Percentiles rank a stretch among this genome's conserved stretches.
These are phyloP conservation scores for Pseudorasbora parva DNA, from an alignment of 2,113 vertebrate species.

Conservation along the genomic window DNA sequence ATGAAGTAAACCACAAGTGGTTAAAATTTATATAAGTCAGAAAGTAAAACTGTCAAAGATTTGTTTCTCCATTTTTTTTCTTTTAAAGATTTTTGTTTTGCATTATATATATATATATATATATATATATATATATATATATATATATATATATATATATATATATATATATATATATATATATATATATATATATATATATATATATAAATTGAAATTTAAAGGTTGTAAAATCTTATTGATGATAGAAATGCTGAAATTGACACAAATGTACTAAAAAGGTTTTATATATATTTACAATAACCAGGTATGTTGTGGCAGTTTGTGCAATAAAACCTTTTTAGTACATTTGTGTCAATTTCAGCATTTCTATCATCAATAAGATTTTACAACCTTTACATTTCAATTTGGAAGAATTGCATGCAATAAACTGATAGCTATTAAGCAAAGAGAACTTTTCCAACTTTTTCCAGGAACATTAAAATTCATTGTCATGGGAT, in stretches of 20 bases:
- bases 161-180: too few species aligned
- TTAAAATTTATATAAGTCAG: neutral
- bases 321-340: neutral
- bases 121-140: too few species aligned
- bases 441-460: neutral
- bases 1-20: neutral
- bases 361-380: neutral
- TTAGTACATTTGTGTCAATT: neutral
- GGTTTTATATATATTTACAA: too few species aligned
- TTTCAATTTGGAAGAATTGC: neutral
- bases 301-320: neutral
- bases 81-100: neutral
- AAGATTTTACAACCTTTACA: too few species aligned
- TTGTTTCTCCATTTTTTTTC: neutral
- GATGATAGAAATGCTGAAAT: too few species aligned
- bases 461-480: neutral
- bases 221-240: too few species aligned
- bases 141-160: too few species aligned
- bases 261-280: too few species aligned
- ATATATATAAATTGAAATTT: too few species aligned
- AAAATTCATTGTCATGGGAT: neutral
- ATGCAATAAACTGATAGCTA: neutral
- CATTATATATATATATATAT: too few species aligned
- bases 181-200: too few species aligned
- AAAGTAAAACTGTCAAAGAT: neutral